phyloP scores from a whole-genome alignment of 2,113 vertebrate genomes.

The Aptenodytes patagonicus region DNA sequence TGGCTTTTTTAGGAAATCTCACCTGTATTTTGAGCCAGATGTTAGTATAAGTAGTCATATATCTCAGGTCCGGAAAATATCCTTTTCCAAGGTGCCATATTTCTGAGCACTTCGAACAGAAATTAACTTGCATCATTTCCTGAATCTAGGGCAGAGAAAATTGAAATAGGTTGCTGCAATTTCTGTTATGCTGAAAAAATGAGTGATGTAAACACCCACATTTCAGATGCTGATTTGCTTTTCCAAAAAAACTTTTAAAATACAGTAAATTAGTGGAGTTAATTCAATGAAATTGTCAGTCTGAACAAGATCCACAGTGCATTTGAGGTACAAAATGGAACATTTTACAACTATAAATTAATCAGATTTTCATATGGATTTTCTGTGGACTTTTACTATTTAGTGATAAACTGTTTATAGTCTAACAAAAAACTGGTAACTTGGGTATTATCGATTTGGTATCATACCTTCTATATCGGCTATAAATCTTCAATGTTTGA shows the following conservation, averaged over 20 bases:
- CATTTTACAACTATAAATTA: background rate
- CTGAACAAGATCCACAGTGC: background rate
- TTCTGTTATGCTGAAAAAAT: conserved; percentile 7
- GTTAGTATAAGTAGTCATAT: background rate
- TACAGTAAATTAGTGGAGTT: background rate
- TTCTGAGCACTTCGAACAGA: background rate
- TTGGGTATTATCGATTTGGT: background rate
- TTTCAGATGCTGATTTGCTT: conserved; percentile 21
- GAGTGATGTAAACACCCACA: conserved; percentile 11
- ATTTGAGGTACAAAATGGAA: background rate
- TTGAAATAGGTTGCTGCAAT: background rate
- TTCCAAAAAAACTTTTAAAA: background rate
- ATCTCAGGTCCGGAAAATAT: background rate
- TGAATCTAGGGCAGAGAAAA: conserved; percentile 40
- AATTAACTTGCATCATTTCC: conserved; percentile 2
- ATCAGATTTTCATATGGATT: background rate
- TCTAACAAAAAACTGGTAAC: background rate
- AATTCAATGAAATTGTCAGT: background rate
- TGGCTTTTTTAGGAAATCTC: background rate
- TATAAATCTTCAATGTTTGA: background rate
- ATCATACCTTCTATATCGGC: background rate
- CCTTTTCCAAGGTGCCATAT: background rate
- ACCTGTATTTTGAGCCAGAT: background rate
- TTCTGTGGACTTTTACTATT: background rate
- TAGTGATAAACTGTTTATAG: background rate